Base-by-base conservation (phyloP, 2,888 invertebrate species). In the Andrena marginata region DNA sequence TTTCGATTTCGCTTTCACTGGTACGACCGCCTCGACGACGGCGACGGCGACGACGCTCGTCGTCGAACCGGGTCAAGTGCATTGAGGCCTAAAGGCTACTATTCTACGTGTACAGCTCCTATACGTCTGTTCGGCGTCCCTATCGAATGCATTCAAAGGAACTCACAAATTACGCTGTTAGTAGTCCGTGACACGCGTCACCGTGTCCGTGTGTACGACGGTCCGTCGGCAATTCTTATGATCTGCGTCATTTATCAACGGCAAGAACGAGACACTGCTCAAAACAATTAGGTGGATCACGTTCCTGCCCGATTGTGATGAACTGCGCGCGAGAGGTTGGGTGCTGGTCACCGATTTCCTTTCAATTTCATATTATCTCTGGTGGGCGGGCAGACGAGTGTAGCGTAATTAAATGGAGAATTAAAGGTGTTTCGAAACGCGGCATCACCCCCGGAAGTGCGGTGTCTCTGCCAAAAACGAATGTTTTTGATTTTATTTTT, bases 1-100 rank as follows among this genome's bases (percentile, higher is more conserved):
- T 71, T 67, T 81, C 70, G 56, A 67, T 80, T 75, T 71, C 75
- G 82, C 63, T 82, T 79, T 81, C 80, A 69, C 80, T 54, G 71
- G 16, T 56, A n/a, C 70, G 4, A 54, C 2, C 35, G 13, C 33
- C 7, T 31, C 62, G 56, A 33, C 26, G 65, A 77, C 59, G 56
- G 29, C 69, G 54, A 63, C 69, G 72, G 80, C 77, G 42, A 13
- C 42, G 42, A 42, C 42, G 42, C 42, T 42, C 13, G 76, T 31
- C 54, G 74, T 35, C 79, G 77, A 90, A 88, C 68, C 83, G 87
- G 90, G 90, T 90, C 90, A 90, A 90, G 90, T 90, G 89, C 90
- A 90, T 86, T 80, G 79, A 80, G 62, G 68, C 80, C 54, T 26
- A 42, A 42, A 42, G 42, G 20, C 65, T 31, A 74, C 75, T 49